These are phyloP conservation scores for Yoshiicerus persimilis DNA, from an alignment of 1,140 invertebrate genomes.

Conservation along the genomic window DNA sequence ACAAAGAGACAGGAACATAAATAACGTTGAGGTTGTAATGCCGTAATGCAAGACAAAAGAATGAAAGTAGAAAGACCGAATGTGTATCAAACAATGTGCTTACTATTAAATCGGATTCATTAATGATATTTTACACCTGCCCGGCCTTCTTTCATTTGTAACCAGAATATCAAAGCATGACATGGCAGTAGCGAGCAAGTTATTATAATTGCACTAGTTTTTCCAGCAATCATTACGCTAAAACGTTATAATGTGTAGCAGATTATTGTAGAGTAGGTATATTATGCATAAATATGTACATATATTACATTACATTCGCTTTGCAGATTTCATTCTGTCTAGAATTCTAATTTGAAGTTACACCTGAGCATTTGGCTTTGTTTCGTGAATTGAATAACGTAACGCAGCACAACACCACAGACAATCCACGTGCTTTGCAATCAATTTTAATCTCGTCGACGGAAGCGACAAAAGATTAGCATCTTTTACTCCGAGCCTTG, in stretches of 20 bases:
- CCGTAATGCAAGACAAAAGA: no score
- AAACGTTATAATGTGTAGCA: neutral
- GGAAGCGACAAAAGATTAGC: neutral
- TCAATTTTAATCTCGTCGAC: neutral
- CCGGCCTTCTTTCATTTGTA: neutral
- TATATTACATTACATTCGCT: neutral
- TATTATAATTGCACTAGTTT: neutral
- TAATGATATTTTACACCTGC: neutral
- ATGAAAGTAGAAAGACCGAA: neutral
- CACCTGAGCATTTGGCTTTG: neutral
- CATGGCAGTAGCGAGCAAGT: neutral
- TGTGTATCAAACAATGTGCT: neutral
- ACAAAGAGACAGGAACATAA: neutral
- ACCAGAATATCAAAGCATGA: neutral
- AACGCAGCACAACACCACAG: neutral
- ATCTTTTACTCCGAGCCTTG: neutral
- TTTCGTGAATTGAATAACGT: no score
- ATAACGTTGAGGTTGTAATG: neutral
- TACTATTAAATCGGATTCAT: neutral
- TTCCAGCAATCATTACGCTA: neutral
- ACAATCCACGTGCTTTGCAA: neutral
- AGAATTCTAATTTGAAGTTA: neutral
- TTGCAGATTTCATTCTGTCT: neutral
- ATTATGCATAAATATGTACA: neutral
- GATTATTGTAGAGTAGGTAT: no score